A percentile compares a stretch with the other conserved stretches of the same genome.
Conservation (phyloP, 2,797 vertebrate species). For the Sciurus vulgaris region DNA sequence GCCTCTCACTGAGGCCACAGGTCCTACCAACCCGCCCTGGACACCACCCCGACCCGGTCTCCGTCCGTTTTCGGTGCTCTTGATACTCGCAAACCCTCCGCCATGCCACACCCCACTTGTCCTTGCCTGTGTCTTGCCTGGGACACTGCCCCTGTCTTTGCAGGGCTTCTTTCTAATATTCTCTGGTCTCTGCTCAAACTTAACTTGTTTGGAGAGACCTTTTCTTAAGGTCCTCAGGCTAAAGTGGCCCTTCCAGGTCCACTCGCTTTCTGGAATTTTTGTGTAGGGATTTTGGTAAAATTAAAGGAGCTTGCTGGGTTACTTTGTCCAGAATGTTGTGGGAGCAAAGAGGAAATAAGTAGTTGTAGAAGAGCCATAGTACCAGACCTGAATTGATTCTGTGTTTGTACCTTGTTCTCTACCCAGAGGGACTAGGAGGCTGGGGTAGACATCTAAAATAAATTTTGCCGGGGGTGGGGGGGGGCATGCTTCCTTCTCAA, state of each 20-base stretch:
- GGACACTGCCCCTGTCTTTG: neutral
- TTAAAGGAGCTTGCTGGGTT: neutral
- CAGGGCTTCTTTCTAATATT: no score
- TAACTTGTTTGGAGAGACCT: neutral
- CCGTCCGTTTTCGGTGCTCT: neutral
- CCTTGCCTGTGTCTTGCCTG: neutral
- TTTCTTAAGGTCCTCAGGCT: neutral
- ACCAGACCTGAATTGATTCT: neutral
- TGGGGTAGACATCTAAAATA: neutral
- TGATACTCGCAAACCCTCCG: neutral
- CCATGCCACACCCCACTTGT: no score
- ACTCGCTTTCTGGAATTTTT: neutral
- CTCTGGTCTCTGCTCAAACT: no score
- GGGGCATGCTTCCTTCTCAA: neutral
- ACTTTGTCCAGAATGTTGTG: neutral
- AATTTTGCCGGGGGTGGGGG: neutral
- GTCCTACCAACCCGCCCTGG: no score
- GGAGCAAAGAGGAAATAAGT: neutral
- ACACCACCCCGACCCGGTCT: neutral
- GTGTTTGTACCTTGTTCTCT: neutral
- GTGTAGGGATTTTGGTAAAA: neutral
- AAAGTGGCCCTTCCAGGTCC: neutral
- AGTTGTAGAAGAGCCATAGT: neutral
- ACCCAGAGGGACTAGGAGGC: neutral
- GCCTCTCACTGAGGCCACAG: no score